Conservation (phyloP, 2,113 vertebrate genomes). For the Monopterus albus region DNA sequence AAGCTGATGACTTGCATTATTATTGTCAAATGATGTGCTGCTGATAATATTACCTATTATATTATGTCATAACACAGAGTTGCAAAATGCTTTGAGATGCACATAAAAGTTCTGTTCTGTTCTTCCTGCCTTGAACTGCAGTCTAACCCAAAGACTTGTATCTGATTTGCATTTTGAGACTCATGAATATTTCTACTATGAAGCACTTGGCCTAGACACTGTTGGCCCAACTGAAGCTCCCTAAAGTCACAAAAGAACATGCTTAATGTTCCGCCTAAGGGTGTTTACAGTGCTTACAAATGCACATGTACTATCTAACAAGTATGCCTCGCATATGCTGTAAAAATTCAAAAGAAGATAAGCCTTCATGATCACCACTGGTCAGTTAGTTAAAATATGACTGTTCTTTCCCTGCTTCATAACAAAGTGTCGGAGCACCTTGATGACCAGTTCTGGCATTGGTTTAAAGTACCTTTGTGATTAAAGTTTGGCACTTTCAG, state of each 20-base stretch:
- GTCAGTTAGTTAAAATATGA: neutral
- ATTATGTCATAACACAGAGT: too few relatives aligned
- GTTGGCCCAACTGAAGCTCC: slow-evolving; percentile 33
- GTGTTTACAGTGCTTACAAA: slow-evolving; percentile 34
- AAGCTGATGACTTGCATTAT: too few relatives aligned
- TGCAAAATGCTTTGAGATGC: too few relatives aligned
- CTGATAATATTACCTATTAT: too few relatives aligned
- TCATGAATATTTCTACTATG: too few relatives aligned
- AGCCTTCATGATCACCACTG: neutral
- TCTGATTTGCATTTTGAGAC: too few relatives aligned
- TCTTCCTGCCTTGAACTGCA: too few relatives aligned
- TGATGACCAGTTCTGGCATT: slow-evolving; percentile 27
- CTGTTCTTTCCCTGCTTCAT: neutral
- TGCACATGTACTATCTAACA: slow-evolving; percentile 20
- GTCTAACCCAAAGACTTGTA: too few relatives aligned
- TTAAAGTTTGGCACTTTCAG: slow-evolving; percentile 47
- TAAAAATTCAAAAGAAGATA: slow-evolving; percentile 24
- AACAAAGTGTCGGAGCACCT: neutral
- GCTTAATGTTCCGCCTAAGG: slow-evolving; percentile 51
- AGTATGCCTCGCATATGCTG: neutral
- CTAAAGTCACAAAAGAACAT: slow-evolving; percentile 41
- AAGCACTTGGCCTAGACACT: too few relatives aligned
- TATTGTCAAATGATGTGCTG: too few relatives aligned
- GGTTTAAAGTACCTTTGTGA: slow-evolving; percentile 28
- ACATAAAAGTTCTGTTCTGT: too few relatives aligned